Evolutionary conservation across 2,888 invertebrate species (phyloP), one percentile per base, ranked within the genome.

Genomic region (Dioctria rufipes): DNA sequence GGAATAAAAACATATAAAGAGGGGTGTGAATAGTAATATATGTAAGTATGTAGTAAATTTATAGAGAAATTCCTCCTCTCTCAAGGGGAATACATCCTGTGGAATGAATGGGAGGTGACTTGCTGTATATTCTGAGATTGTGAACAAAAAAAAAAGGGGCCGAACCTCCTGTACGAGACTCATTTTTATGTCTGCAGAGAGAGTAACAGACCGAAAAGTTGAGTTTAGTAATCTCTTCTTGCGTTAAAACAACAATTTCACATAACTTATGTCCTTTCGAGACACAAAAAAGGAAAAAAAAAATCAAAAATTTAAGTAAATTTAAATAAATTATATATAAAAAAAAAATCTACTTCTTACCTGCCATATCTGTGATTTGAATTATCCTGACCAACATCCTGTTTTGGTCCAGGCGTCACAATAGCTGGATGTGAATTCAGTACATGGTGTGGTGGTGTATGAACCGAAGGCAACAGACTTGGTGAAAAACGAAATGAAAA

Each of bases 401-500:
- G 93, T 89, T 95, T 95, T 85, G 94, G 93, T 86, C 93, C 93
- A 82, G 94, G 92, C 83, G 94, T 93, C 85, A 94, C 93, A 87
- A 95, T 92, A 83, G 95, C 94, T 81, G 95, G 93, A 89, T 96
- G 96, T 81, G 96, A 94, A 83, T 94, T 94, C 82, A 95, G 91
- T 85, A 93, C 90, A 85, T 91, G 92, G 84, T 89, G 89, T 86
- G 94, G 93, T 82, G 93, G 92, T 84, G 94, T 91, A 86, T 95
- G 95, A 84, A 95, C 93, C 86, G 93, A 91, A 84, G 94, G 93
- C 90, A 95, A 92, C 89, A 98, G 91, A 86, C 96, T 95, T 84
- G 97, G 96, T 87, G 96, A 96, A 91, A 97, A 97, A 91, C 97
- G 94, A 91, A 95, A 96, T 84, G 89, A 87, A 90, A 96, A 93